Conservation (phyloP, 2,888 invertebrate species). For the Cancer borealis region DNA sequence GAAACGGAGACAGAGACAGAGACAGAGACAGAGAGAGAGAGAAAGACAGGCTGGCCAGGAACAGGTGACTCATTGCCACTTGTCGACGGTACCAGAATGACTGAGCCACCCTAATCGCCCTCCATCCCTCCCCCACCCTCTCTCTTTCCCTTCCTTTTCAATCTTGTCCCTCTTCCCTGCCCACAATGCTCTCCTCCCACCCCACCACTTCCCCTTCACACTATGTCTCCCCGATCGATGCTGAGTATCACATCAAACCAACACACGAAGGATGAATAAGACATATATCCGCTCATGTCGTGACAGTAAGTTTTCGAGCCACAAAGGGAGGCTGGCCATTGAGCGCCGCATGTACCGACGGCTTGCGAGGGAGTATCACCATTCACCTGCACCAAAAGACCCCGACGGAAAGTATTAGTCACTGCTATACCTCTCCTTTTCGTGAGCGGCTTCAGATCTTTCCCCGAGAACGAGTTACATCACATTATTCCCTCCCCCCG, state of each 20-base stretch:
- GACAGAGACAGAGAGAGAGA: too few relatives aligned
- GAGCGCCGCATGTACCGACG: neutral
- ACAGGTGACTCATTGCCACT: constrained; percentile 8
- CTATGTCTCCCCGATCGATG: neutral
- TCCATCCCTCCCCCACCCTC: neutral
- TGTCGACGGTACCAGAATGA: neutral
- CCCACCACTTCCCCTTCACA: neutral
- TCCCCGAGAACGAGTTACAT: neutral
- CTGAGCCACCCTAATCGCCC: neutral
- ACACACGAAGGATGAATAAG: neutral
- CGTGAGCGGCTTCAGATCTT: neutral
- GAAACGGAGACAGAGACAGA: too few relatives aligned
- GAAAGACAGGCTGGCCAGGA: too few relatives aligned
- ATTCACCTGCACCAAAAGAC: neutral
- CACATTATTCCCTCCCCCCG: neutral
- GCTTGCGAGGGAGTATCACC: neutral
- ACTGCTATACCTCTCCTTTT: neutral
- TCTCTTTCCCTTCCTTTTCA: constrained; percentile 13
- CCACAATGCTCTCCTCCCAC: neutral
- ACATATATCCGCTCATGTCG: neutral
- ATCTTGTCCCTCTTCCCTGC: neutral
- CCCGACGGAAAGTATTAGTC: neutral
- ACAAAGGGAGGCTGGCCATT: neutral
- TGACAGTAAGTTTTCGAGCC: neutral
- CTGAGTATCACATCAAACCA: neutral